phyloP scores from a whole-genome alignment of 2,888 invertebrate genomes.

The Alentia gelatinosa region DNA sequence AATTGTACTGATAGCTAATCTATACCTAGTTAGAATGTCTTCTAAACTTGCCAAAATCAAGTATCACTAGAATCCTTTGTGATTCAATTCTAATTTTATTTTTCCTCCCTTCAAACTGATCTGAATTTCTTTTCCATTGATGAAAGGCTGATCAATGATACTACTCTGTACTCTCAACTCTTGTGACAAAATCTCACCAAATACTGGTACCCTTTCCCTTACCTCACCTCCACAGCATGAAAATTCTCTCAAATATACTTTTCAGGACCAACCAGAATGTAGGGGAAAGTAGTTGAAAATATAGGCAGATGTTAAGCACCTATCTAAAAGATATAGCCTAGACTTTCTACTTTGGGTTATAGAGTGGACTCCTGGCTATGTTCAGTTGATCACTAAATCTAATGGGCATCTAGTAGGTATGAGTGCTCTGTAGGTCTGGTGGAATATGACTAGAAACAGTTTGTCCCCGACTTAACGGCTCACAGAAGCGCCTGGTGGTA shows the following conservation, averaged over 20 bases:
- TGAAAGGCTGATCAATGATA: conserved; percentile 19
- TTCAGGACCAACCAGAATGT: background rate
- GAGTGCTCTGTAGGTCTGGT: background rate
- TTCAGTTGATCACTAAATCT: no score
- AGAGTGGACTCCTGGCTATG: no score
- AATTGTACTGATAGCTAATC: background rate
- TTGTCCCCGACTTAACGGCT: conserved; percentile 1
- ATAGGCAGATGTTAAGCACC: background rate
- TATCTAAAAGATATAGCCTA: no score
- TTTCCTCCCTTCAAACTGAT: background rate
- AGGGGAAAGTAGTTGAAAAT: background rate
- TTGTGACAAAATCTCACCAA: background rate
- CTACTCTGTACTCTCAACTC: background rate
- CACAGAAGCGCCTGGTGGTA: background rate
- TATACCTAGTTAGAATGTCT: background rate
- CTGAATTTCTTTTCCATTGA: background rate
- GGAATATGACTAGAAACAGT: background rate
- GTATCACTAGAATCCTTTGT: no score
- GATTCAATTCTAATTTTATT: background rate
- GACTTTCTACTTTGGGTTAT: no score
- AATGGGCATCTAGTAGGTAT: background rate
- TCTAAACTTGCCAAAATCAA: background rate
- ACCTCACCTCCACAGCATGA: background rate
- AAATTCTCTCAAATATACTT: background rate
- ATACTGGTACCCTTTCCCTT: background rate